Conservation (phyloP, 2,113 vertebrate genomes). For the Hemichromis elongatus region DNA sequence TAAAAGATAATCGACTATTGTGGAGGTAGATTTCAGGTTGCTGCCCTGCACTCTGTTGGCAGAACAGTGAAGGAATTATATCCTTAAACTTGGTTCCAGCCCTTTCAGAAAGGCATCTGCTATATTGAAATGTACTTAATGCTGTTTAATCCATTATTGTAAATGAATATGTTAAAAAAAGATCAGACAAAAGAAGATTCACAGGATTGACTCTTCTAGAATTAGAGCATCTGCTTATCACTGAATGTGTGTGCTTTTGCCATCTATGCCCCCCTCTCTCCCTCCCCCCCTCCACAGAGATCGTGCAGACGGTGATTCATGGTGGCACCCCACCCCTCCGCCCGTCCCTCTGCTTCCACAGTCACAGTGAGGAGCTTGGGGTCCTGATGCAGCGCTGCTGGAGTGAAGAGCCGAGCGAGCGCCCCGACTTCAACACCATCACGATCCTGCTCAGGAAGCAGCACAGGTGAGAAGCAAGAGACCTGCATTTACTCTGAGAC, state of each 20-base stretch:
- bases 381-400: constrained; percentile 89
- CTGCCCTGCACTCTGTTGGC: neutral
- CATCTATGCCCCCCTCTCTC: neutral
- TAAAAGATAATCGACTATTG: neutral
- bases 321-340: constrained; percentile 73
- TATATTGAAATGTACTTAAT: neutral
- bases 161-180: neutral
- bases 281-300: constrained; percentile 64
- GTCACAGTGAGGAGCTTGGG: constrained; percentile 82
- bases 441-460: constrained; percentile 83
- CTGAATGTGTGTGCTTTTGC: neutral
- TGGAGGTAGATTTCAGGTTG: neutral
- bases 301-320: constrained; percentile 76
- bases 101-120: neutral
- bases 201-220: neutral
- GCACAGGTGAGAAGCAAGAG: constrained; percentile 31
- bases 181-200: neutral
- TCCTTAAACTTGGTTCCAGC: neutral
- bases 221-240: neutral
- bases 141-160: neutral
- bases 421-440: constrained; percentile 87
- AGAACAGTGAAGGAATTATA: neutral
- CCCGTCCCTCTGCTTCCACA: constrained; percentile 76
- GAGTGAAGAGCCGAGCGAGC: constrained; percentile 80
- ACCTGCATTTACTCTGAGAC: neutral